phyloP scores from a whole-genome alignment of 2,797 vertebrate species.

The Acridotheres tristis region DNA sequence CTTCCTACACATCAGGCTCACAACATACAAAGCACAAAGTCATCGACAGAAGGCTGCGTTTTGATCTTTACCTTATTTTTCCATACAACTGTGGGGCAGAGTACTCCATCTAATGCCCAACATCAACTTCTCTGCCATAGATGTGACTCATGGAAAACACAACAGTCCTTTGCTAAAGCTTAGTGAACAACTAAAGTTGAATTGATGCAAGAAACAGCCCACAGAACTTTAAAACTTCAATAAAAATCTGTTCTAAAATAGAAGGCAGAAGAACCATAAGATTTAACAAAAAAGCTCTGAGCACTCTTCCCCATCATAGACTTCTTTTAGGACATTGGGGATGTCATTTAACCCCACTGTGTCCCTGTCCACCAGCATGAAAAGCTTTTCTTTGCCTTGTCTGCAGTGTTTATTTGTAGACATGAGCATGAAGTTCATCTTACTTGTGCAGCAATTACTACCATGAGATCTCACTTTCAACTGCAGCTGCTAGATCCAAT shows the following conservation, averaged over 20 bases:
- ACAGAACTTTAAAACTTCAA: background rate
- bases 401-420: background rate
- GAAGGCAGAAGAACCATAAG: background rate
- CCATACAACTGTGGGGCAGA: background rate
- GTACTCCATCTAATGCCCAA: background rate
- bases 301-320: background rate
- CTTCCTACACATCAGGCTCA: background rate
- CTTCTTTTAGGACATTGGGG: background rate
- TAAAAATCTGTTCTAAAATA: background rate
- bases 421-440: background rate
- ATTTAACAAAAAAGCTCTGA: background rate
- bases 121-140: background rate
- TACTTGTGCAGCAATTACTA: background rate
- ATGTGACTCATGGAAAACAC: background rate
- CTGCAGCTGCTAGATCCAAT: background rate
- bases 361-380: background rate
- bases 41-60: background rate
- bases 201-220: background rate
- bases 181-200: background rate
- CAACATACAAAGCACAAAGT: background rate
- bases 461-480: background rate
- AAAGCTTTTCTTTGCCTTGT: background rate
- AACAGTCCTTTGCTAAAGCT: background rate
- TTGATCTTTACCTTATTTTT: background rate
- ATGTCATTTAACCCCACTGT: background rate